Percentiles rank a stretch among this genome's conserved stretches.
Evolutionary conservation across 2,888 invertebrate genomes (phyloP).

Genomic region (Agonopterix arenella): DNA sequence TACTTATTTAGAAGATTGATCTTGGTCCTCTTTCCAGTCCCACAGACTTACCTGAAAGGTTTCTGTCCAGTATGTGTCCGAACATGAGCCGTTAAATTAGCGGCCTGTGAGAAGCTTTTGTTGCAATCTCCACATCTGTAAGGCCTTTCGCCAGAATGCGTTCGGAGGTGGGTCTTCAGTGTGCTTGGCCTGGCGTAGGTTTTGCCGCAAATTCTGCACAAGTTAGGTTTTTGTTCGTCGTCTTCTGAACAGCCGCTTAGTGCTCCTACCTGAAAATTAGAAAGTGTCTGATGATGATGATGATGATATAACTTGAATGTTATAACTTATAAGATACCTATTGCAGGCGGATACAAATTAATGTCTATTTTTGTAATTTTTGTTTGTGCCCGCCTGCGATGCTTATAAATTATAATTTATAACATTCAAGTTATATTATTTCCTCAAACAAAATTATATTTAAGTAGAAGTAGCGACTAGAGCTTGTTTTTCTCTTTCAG

Average conservation of each 20-base stretch:
- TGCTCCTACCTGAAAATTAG: conserved; percentile 51
- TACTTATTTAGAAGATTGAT: background rate
- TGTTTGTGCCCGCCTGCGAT: too few relatives aligned
- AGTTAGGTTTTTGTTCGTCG: conserved; percentile 88
- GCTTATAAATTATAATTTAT: too few relatives aligned
- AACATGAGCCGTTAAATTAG: conserved; percentile 98
- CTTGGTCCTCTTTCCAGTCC: too few relatives aligned
- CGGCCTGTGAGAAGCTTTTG: conserved; percentile 98
- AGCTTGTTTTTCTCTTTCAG: too few relatives aligned
- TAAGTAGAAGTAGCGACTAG: too few relatives aligned
- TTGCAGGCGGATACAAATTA: too few relatives aligned
- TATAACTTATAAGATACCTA: too few relatives aligned
- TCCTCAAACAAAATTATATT: too few relatives aligned
- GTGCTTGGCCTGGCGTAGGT: conserved; percentile 98
- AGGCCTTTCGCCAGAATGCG: conserved; percentile 97
- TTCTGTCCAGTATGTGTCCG: conserved; percentile 98
- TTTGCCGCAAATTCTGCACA: conserved; percentile 97
- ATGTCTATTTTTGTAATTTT: too few relatives aligned
- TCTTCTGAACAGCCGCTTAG: conserved; percentile 80
- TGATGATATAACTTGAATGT: too few relatives aligned
- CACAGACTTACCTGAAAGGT: conserved; percentile 81
- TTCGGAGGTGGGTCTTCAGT: conserved; percentile 96
- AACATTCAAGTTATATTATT: too few relatives aligned
- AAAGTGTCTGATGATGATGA: background rate
- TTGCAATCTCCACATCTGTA: conserved; percentile 94